Evolutionary conservation across 2,888 invertebrate species (phyloP).

Genomic region (Creontiades dilutus): DNA sequence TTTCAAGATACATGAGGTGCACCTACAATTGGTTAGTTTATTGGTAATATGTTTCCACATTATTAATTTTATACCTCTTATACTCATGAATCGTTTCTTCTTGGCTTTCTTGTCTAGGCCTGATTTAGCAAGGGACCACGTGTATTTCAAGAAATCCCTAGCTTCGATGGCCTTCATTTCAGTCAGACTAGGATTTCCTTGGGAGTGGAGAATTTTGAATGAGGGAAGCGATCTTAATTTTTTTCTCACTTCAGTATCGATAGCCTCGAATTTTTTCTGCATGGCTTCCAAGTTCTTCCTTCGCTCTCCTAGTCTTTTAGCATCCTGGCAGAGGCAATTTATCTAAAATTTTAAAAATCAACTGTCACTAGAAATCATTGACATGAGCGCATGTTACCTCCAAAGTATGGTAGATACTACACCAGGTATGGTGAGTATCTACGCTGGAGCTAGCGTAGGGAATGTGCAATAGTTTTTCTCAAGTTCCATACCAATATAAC

Average conservation of each 20-base stretch:
- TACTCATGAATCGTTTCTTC: constrained; percentile 48
- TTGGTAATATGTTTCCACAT: too few species aligned
- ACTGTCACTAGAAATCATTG: neutral
- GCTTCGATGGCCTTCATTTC: constrained; percentile 38
- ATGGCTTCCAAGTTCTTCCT: neutral
- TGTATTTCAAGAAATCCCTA: constrained; percentile 53
- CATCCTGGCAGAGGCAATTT: constrained; percentile 46
- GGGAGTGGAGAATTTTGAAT: neutral
- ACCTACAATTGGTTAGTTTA: too few species aligned
- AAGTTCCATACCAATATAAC: too few species aligned
- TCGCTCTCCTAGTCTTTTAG: constrained; percentile 4
- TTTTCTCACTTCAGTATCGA: neutral
- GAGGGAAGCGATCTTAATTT: neutral
- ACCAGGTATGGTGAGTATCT: too few species aligned
- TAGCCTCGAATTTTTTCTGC: constrained; percentile 28
- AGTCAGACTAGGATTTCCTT: neutral
- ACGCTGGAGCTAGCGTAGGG: too few species aligned
- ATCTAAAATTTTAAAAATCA: neutral
- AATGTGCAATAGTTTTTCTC: too few species aligned
- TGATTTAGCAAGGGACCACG: constrained; percentile 51
- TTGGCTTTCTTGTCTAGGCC: constrained; percentile 40
- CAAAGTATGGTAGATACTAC: neutral
- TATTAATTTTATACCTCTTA: constrained; percentile 35
- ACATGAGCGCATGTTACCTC: neutral
- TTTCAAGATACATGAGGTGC: too few species aligned